Evolutionary conservation across 2,888 invertebrate species (phyloP).

Genomic region (Mythimna vitellina): DNA sequence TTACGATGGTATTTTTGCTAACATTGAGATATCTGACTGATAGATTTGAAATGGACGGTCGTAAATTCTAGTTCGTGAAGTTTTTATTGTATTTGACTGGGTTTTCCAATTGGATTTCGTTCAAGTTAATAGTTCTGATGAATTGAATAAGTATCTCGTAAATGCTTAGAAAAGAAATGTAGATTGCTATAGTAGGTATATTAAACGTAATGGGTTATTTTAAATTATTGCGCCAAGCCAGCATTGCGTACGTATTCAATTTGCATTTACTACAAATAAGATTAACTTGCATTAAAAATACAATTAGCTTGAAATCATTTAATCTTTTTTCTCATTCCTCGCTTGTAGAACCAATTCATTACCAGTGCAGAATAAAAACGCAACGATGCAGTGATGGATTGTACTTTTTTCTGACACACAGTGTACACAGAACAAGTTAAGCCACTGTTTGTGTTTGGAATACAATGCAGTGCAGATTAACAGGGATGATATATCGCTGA

Average conservation of each 20-base stretch:
- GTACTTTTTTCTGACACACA: constrained; percentile 46
- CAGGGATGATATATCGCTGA: constrained; percentile 70
- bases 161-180: background rate
- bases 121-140: background rate
- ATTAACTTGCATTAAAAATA: background rate
- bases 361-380: constrained; percentile 39
- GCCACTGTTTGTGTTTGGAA: constrained; percentile 71
- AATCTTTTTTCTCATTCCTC: constrained; percentile 8
- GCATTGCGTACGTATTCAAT: background rate
- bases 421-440: constrained; percentile 59
- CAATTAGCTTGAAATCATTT: constrained; percentile 21
- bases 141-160: background rate
- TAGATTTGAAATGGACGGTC: constrained; percentile 6
- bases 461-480: constrained; percentile 70
- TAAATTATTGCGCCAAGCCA: background rate
- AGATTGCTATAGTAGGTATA: background rate
- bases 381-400: constrained; percentile 46
- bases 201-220: background rate
- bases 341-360: constrained; percentile 42
- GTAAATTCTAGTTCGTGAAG: constrained; percentile 25
- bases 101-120: constrained; percentile 9
- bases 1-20: constrained; percentile 38
- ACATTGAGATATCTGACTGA: constrained; percentile 31
- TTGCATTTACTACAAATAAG: constrained; percentile 2
- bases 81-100: constrained; percentile 20